Evolutionary conservation across 2,797 vertebrate species (phyloP).

Genomic region (Trachurus trachurus): DNA sequence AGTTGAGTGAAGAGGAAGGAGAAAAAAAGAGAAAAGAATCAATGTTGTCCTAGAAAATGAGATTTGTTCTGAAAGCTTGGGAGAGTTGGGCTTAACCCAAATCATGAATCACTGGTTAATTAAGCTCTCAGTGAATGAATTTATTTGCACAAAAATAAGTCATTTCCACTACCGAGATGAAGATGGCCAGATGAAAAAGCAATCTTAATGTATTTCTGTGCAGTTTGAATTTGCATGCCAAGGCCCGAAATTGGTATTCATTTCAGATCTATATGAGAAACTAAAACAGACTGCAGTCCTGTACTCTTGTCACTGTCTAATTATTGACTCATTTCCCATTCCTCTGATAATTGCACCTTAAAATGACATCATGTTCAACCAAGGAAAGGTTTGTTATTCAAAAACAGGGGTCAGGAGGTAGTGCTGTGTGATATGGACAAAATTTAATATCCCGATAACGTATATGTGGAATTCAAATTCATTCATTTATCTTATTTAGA

Average conservation of each 20-base stretch:
- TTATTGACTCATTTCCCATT: constrained; percentile 60
- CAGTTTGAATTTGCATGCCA: constrained; percentile 61
- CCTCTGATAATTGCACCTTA: constrained; percentile 27
- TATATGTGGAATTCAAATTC: constrained; percentile 20
- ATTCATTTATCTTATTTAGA: constrained; percentile 3
- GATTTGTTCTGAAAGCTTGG: constrained; percentile 68
- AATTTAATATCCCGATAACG: no score
- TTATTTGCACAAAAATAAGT: constrained; percentile 76
- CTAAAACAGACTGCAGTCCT: constrained; percentile 53
- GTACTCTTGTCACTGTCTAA: constrained; percentile 63
- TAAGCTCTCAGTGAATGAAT: constrained; percentile 72
- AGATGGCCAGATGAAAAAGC: constrained; percentile 73
- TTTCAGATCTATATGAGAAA: constrained; percentile 54
- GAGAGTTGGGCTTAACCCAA: constrained; percentile 66
- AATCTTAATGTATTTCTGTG: constrained; percentile 68
- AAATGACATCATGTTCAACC: constrained; percentile 26
- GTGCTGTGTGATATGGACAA: no score
- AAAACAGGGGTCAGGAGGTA: constrained; percentile 14
- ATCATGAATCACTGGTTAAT: constrained; percentile 77
- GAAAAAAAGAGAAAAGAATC: constrained; percentile 62
- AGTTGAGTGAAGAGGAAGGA: constrained; percentile 46
- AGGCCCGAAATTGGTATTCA: constrained; percentile 63
- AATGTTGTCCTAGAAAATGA: constrained; percentile 71
- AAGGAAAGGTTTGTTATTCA: constrained; percentile 27
- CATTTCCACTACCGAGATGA: constrained; percentile 67